A percentile compares a stretch with the other conserved stretches of the same genome.
Evolutionary conservation across 2,113 vertebrate genomes (phyloP).

Genomic region (Morone chrysops): DNA sequence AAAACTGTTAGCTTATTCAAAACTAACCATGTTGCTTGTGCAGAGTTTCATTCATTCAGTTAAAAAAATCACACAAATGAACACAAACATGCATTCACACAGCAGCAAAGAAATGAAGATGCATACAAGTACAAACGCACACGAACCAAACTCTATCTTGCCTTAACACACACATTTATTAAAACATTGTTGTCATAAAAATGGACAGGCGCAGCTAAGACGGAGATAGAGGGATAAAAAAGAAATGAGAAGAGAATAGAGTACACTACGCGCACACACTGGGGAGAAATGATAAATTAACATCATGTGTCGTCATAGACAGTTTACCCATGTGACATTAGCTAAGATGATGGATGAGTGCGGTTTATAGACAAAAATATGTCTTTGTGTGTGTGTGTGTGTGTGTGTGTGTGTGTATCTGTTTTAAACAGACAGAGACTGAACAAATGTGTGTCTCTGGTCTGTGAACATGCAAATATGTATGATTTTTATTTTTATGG

Average conservation of each 20-base stretch:
- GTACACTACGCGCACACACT: slow-evolving; percentile 18
- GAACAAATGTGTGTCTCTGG: slow-evolving; percentile 37
- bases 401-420: not conserved
- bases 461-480: slow-evolving; percentile 52
- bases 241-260: slow-evolving; percentile 34
- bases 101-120: slow-evolving; percentile 1
- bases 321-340: slow-evolving; percentile 77
- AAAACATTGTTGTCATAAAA: slow-evolving; percentile 40
- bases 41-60: not conserved
- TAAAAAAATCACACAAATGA: no score
- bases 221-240: slow-evolving; percentile 16
- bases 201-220: slow-evolving; percentile 10
- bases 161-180: not conserved
- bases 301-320: slow-evolving; percentile 73
- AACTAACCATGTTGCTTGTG: not conserved
- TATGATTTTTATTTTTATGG: slow-evolving; percentile 39
- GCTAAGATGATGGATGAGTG: slow-evolving; percentile 80
- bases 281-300: slow-evolving; percentile 68
- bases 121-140: not conserved
- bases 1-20: not conserved
- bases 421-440: slow-evolving; percentile 16
- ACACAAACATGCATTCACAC: not conserved
- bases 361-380: slow-evolving; percentile 65
- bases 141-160: not conserved
- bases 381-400: slow-evolving; percentile 48